Base-by-base conservation (phyloP, 2,113 vertebrate species). In the Rhinolophus ferrumequinum region DNA sequence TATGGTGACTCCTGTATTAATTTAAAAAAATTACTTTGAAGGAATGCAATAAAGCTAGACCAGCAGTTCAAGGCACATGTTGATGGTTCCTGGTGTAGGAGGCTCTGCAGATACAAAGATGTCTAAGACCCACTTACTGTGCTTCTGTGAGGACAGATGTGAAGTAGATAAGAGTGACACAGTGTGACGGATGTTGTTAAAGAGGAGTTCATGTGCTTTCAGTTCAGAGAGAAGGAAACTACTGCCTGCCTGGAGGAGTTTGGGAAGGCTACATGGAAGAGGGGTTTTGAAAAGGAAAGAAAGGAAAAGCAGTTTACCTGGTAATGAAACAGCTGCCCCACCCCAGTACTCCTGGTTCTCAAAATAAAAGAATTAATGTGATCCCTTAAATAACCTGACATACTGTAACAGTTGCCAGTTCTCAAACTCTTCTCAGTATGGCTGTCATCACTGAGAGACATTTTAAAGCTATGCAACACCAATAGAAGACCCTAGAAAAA, bases 1-100 rank as follows among this genome's bases (percentile, higher is more conserved):
- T 92, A 38, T 73, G 56, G 3, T 88, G 22, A 75, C 35, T 64
- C 14, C 28, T 82, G 14, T 56, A 41, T 81, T 77, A 67, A 35
- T 47, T 86, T 96, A 22, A 6, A 44, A 30, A 73, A 44, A 77
- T 93, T 85, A 86, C 67, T 77, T 86, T 89, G 38, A 95, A 85
- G 26, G 28, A 72, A 75, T 77, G 19, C 35, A 35, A 28, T 60
- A 86, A 90, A 54, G 21, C 10, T 77, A 18, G n/a, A 66, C 1
- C 7, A 90, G 62, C 1, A 44, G 21, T 95, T 86, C n/a, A 58
- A 72, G 35, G 47, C 60, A n/a, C 19, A 80, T 83, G 19, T 96
- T 90, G 22, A 66, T 77, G 66, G 50, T 56, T 38, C 33, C 11
- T 22, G 67, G 1, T n/a, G 47, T 2, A 62, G 15, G 18, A 3